These are phyloP conservation scores for Cryptotermes secundus DNA, from an alignment of 1,140 invertebrate genomes.

Conservation along the genomic window DNA sequence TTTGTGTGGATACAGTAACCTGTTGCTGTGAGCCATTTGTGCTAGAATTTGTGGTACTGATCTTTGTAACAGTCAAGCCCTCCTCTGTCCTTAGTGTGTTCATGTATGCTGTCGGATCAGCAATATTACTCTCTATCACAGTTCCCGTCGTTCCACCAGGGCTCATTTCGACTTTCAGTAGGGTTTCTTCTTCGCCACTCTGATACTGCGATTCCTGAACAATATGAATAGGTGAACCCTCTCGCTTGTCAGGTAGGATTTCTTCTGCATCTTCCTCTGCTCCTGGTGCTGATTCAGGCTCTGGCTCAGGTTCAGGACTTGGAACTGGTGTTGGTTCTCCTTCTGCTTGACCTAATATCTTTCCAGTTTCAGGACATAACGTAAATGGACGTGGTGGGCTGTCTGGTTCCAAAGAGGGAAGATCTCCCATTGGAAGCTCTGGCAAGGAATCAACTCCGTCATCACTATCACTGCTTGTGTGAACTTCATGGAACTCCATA, in stretches of 20 bases:
- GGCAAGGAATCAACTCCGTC: slow-evolving; percentile 48
- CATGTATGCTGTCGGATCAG: neutral
- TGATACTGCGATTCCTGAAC: neutral
- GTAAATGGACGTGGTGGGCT: slow-evolving; percentile 66
- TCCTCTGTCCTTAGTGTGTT: slow-evolving; percentile 36
- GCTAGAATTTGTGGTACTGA: slow-evolving; percentile 26
- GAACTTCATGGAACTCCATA: slow-evolving; percentile 52
- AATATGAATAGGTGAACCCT: neutral
- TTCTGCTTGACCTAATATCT: slow-evolving; percentile 64
- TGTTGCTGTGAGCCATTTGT: slow-evolving; percentile 15
- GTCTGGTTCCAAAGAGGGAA: slow-evolving; percentile 60
- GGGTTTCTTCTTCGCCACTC: slow-evolving; percentile 19
- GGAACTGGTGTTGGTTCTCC: slow-evolving; percentile 52
- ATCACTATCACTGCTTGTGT: slow-evolving; percentile 39
- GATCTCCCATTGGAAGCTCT: slow-evolving; percentile 55
- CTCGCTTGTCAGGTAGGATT: slow-evolving; percentile 28
- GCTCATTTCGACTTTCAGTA: slow-evolving; percentile 66
- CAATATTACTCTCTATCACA: slow-evolving; percentile 46
- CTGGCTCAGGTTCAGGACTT: slow-evolving; percentile 33
- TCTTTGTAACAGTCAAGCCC: slow-evolving; percentile 28
- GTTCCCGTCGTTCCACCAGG: slow-evolving; percentile 65
- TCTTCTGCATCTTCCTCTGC: slow-evolving; percentile 16
- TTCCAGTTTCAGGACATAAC: slow-evolving; percentile 66
- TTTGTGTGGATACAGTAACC: slow-evolving; percentile 20
- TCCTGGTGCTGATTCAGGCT: neutral